Conservation (phyloP, 2,888 invertebrate genomes). For the Poecilus cupreus region DNA sequence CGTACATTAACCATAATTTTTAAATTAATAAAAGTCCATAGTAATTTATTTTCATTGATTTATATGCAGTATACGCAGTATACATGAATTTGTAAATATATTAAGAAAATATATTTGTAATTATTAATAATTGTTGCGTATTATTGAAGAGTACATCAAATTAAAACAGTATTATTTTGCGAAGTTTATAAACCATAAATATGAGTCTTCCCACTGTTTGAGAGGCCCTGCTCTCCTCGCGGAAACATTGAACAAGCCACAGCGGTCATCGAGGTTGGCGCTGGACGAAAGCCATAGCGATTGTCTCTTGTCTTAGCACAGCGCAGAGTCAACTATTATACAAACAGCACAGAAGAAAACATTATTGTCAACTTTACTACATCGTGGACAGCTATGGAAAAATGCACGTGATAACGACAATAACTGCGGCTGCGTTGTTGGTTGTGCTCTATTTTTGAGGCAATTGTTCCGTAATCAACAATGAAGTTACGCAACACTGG, state of each 20-base stretch:
- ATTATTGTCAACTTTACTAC: not conserved
- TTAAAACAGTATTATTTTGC: no score
- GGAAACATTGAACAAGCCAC: no score
- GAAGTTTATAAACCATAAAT: no score
- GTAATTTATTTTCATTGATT: not conserved
- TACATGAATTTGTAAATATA: not conserved
- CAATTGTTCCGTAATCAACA: not conserved
- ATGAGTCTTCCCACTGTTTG: not conserved
- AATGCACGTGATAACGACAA: conserved; percentile 12
- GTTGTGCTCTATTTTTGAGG: not conserved
- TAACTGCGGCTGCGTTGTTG: not conserved
- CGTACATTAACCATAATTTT: no score
- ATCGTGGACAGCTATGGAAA: not conserved
- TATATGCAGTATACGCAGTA: no score
- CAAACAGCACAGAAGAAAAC: not conserved
- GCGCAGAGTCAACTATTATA: no score
- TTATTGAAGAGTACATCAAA: not conserved
- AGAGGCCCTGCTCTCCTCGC: not conserved
- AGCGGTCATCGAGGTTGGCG: conserved; percentile 14
- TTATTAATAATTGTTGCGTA: not conserved
- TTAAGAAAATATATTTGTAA: not conserved
- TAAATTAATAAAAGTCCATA: no score
- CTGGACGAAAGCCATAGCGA: not conserved
- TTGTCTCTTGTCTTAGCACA: conserved; percentile 15
- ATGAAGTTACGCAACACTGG: not conserved